Evolutionary conservation across 2,888 invertebrate genomes (phyloP).

Genomic region (Mesodorylaimus sp.): DNA sequence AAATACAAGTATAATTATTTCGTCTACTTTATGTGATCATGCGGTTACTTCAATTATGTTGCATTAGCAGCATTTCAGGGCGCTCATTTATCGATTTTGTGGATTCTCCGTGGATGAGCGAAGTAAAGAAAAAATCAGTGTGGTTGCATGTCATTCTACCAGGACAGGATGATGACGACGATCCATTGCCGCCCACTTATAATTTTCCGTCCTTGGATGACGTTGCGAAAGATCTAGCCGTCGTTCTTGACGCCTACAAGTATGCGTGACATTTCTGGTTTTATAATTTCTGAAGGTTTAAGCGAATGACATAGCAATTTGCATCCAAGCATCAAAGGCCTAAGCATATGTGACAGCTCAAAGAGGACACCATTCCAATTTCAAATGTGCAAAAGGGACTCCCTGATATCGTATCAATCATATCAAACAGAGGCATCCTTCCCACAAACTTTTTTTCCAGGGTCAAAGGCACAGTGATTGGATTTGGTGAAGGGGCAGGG

Average conservation of each 20-base stretch:
- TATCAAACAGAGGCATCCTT: no score
- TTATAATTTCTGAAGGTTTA: background rate
- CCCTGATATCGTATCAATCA: no score
- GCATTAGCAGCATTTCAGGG: conserved; percentile 47
- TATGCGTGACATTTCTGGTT: conserved; percentile 15
- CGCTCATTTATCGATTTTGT: conserved; percentile 58
- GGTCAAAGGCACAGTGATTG: no score
- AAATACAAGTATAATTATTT: no score
- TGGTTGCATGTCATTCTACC: conserved; percentile 65
- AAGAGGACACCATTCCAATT: no score
- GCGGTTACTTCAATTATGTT: no score
- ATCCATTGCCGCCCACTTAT: conserved; percentile 44
- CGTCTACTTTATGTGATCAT: no score
- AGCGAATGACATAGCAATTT: no score
- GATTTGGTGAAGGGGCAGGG: conserved; percentile 65
- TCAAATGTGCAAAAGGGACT: no score
- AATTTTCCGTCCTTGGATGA: conserved; percentile 59
- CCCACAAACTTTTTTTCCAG: no score
- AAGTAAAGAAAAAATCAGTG: conserved; percentile 59
- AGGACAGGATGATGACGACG: conserved; percentile 60
- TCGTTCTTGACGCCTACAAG: conserved; percentile 58
- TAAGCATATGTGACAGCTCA: no score
- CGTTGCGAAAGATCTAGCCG: conserved; percentile 57
- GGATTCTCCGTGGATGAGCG: conserved; percentile 55
- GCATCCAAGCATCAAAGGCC: no score